These are phyloP conservation scores for Thunnus maccoyii DNA, from an alignment of 2,113 vertebrate genomes.

Conservation along the genomic window DNA sequence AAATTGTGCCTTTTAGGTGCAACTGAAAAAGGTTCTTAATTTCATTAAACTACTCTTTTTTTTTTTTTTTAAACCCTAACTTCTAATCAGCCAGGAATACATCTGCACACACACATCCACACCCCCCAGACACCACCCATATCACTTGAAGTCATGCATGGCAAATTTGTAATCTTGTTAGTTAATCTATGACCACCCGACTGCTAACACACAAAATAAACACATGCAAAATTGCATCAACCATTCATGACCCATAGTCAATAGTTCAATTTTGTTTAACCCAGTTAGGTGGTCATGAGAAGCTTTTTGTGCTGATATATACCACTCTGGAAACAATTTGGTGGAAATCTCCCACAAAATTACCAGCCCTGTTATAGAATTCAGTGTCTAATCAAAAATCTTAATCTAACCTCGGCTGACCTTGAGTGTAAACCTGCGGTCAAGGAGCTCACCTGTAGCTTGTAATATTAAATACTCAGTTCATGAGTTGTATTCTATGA, in stretches of 20 bases:
- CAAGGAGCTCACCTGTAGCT: too few species aligned
- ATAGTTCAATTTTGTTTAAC: background rate
- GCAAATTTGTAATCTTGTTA: background rate
- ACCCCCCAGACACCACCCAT: background rate
- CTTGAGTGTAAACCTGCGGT: background rate
- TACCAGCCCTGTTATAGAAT: too few species aligned
- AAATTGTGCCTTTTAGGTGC: background rate
- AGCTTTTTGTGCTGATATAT: too few species aligned
- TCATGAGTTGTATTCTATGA: too few species aligned
- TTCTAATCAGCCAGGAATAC: background rate
- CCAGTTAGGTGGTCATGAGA: too few species aligned
- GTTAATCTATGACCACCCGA: background rate
- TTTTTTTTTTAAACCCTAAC: background rate
- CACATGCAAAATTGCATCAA: too few species aligned
- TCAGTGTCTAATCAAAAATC: too few species aligned
- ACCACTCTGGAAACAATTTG: too few species aligned
- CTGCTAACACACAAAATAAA: background rate
- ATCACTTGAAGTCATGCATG: background rate
- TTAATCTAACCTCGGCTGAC: background rate
- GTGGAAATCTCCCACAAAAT: too few species aligned
- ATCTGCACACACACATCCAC: background rate
- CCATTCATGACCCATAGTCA: background rate
- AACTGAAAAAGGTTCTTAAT: too few species aligned
- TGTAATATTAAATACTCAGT: too few species aligned
- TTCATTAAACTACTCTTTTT: background rate